Conservation (phyloP, 92 coral and sea anemone genomes). For the Zoanthus gigantus region DNA sequence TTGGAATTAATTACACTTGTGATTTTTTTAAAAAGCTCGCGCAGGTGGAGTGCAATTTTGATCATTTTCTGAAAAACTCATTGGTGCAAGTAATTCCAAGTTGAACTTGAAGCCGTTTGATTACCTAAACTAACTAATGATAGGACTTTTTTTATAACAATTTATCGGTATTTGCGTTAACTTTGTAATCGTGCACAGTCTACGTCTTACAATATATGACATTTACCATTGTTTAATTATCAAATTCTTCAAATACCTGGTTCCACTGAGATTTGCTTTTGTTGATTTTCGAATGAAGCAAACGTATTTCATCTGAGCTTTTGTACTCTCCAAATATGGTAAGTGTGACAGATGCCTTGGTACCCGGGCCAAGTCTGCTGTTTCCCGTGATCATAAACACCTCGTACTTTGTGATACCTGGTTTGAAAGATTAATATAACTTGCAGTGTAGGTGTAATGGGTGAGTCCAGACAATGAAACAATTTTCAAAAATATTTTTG, state of each 20-base stretch:
- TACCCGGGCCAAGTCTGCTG: slow-evolving; percentile 86
- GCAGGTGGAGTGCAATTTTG: too few species aligned
- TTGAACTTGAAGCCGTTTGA: too few species aligned
- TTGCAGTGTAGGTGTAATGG: background rate
- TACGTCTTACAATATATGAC: too few species aligned
- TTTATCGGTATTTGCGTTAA: too few species aligned
- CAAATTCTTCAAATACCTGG: slow-evolving; percentile 63
- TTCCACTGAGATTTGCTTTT: slow-evolving; percentile 86
- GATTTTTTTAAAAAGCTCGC: too few species aligned
- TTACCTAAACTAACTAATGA: too few species aligned
- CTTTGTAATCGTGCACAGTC: too few species aligned
- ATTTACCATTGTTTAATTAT: too few species aligned
- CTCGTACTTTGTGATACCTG: slow-evolving; percentile 70
- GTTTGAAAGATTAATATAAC: background rate
- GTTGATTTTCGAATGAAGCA: slow-evolving; percentile 92
- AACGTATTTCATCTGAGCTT: slow-evolving; percentile 84
- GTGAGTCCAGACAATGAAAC: background rate
- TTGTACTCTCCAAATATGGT: slow-evolving; percentile 91
- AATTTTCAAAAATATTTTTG: background rate
- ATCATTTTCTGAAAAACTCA: too few species aligned
- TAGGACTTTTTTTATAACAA: too few species aligned
- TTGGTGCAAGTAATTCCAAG: too few species aligned
- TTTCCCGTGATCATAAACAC: slow-evolving; percentile 90
- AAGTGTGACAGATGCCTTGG: slow-evolving; percentile 82
- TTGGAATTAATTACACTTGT: too few species aligned